phyloP scores from a whole-genome alignment of 1,140 invertebrate genomes.

The Platyscapa corneri region DNA sequence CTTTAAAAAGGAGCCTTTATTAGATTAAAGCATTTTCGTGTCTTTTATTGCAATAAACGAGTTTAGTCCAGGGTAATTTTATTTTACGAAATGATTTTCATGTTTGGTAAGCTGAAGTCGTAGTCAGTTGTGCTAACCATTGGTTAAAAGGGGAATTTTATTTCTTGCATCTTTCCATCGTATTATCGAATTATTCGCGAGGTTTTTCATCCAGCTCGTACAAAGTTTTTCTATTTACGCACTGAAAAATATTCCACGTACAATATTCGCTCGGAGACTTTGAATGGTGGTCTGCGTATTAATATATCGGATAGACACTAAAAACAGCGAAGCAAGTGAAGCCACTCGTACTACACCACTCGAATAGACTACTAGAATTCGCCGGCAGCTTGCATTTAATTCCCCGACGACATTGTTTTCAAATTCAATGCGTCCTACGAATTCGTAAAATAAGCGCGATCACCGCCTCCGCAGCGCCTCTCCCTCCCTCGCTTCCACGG shows the following conservation, averaged over 20 bases:
- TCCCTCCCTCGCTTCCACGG: background rate
- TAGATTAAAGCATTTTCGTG: background rate
- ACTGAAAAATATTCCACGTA: slow-evolving; percentile 24
- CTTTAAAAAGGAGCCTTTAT: no score
- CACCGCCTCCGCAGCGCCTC: background rate
- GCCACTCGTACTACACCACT: no score
- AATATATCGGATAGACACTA: background rate
- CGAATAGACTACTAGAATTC: background rate
- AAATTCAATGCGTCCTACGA: background rate
- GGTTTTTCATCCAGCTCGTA: background rate
- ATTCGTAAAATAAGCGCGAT: slow-evolving; percentile 14
- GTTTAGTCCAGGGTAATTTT: background rate
- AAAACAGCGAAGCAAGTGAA: background rate
- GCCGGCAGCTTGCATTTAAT: background rate
- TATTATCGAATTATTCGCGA: background rate
- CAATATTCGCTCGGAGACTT: background rate
- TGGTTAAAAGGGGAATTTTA: background rate
- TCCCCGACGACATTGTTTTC: background rate
- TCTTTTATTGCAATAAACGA: background rate
- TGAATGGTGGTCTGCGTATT: background rate
- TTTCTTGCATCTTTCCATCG: background rate
- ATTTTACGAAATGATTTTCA: background rate
- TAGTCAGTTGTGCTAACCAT: background rate
- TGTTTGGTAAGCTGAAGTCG: background rate
- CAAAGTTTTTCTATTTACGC: background rate